A percentile compares a stretch with the other conserved stretches of the same genome.
Evolutionary conservation across 2,113 vertebrate species (phyloP).

Genomic region (Pseudois nayaur): DNA sequence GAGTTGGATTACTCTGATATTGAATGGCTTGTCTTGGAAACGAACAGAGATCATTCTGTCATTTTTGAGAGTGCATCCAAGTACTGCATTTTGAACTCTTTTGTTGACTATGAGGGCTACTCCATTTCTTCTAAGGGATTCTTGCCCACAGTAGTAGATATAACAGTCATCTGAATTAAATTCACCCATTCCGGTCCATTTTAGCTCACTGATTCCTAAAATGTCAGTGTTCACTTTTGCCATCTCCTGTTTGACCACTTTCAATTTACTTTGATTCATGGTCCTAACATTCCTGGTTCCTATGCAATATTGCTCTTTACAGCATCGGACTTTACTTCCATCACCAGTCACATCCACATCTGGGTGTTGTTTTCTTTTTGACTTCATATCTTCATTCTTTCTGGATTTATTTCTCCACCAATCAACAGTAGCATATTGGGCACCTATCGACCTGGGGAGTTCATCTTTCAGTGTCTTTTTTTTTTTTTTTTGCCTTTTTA

Average conservation of each 20-base stretch:
- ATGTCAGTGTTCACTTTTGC: neutral
- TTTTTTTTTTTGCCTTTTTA: neutral
- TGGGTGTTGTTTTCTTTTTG: neutral
- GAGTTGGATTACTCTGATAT: neutral
- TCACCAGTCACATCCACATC: neutral
- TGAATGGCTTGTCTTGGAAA: neutral
- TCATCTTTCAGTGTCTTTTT: neutral
- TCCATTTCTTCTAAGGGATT: neutral
- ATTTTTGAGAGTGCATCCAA: neutral
- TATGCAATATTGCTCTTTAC: neutral
- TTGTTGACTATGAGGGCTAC: neutral
- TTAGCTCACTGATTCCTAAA: neutral
- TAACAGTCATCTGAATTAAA: neutral
- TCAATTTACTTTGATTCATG: neutral
- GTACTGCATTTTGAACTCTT: neutral
- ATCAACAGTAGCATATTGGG: neutral
- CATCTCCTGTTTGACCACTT: neutral
- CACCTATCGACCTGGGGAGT: neutral
- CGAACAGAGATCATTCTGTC: neutral
- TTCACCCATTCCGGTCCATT: neutral
- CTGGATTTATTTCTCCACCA: neutral
- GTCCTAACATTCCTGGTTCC: neutral
- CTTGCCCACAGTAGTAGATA: neutral
- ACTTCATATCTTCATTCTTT: neutral
- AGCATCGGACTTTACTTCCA: neutral